A percentile compares a stretch with the other conserved stretches of the same genome.
Evolutionary conservation across 2,797 vertebrate species (phyloP).

Genomic region (Graptemys geographica): DNA sequence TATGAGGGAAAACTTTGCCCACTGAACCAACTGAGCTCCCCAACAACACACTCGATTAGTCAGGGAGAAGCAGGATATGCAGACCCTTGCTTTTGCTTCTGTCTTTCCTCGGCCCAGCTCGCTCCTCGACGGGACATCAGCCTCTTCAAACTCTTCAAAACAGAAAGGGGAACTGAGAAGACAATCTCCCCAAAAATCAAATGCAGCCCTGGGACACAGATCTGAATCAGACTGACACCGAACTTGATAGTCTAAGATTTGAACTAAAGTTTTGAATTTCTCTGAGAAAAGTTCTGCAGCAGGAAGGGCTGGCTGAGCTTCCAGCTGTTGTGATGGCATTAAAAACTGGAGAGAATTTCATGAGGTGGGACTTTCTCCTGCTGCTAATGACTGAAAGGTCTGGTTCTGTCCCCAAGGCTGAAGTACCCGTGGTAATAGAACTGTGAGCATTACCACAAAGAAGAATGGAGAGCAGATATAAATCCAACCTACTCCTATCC

Average conservation of each 20-base stretch:
- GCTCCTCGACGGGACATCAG: neutral
- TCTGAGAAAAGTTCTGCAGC: neutral
- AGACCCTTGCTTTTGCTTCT: neutral
- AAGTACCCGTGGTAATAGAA: neutral
- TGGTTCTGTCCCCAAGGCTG: neutral
- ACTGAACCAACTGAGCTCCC: neutral
- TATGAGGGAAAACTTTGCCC: neutral
- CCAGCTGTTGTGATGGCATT: neutral
- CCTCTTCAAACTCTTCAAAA: neutral
- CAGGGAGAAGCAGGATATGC: neutral
- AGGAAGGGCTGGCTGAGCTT: neutral
- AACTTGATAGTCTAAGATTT: neutral
- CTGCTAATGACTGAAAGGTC: neutral
- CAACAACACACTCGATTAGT: neutral
- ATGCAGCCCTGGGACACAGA: neutral
- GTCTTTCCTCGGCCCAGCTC: neutral
- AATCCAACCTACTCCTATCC: neutral
- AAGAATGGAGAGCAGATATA: neutral
- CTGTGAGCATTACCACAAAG: neutral
- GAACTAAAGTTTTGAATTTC: neutral
- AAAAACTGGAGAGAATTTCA: neutral
- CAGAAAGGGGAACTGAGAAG: neutral
- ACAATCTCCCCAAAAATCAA: neutral
- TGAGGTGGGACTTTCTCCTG: neutral
- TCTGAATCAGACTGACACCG: neutral